Conservation (phyloP, 2,797 vertebrate species). For the Coracias cyanogaster region DNA sequence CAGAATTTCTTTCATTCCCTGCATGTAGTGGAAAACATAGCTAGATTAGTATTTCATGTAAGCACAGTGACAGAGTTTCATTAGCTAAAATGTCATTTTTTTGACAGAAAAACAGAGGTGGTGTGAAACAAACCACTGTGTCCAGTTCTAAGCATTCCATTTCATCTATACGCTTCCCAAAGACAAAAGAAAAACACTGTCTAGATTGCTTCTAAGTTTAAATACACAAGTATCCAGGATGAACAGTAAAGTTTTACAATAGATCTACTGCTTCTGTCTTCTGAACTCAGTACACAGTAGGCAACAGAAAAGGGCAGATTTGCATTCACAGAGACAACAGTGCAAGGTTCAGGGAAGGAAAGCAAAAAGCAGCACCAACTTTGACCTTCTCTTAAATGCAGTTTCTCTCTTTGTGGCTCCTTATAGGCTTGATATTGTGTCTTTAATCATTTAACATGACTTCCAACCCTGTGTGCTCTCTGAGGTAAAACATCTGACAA, state of each 20-base stretch:
- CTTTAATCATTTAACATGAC: neutral
- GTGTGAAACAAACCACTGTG: neutral
- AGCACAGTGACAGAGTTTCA: neutral
- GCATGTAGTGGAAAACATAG: neutral
- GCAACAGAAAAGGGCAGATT: neutral
- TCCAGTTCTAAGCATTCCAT: neutral
- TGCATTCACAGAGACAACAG: neutral
- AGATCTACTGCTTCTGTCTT: neutral
- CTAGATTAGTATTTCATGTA: neutral
- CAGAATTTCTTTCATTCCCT: conserved; percentile 96
- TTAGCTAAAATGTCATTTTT: neutral
- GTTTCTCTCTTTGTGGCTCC: neutral
- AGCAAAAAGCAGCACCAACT: neutral
- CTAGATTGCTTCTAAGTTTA: neutral
- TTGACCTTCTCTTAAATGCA: neutral
- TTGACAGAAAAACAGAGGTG: neutral
- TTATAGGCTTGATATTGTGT: neutral
- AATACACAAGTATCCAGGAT: neutral
- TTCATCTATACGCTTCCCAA: neutral
- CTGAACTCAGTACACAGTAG: neutral
- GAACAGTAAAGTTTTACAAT: neutral
- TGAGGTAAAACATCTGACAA: neutral
- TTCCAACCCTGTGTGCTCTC: neutral
- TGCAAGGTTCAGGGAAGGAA: neutral
- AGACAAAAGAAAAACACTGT: neutral